Base-by-base conservation (phyloP, 2,888 invertebrate species). In the Graphium colonna region DNA sequence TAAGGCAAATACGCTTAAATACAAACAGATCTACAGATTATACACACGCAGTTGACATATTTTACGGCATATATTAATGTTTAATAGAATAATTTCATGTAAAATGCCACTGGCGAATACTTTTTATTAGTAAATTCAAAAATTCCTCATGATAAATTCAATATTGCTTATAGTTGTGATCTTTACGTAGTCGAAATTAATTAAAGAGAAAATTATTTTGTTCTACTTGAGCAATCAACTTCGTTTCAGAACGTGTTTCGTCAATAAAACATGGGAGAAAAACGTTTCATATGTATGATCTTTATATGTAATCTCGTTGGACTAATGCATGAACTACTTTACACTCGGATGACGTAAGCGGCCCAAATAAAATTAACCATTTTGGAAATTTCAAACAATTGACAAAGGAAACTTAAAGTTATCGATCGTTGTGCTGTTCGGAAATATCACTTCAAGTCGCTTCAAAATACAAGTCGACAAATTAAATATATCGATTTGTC, bases 211-310 rank as follows among this genome's bases (percentile, higher is more conserved):
- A 28, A 8, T 1, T 18, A 15, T 12, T 43, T 38, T 17, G 36
- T 52, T 47, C 47, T 48, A 53, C 26, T 53, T 53, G 53, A 53
- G 53, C 53, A 53, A 53, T 16, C 26, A n/a, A 12, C 36, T 18
- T 28, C 5, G 36, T 36, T 36, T 12, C 31, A 50, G 43, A 18
- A 21, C 44, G 40, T 16, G 10, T 17, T 17, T 28, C 12, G n/a
- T 1, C 15, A n/a, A 39, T 39, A 26, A 18, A 44, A 26, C 17
- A 9, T 17, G 40, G 40, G 40, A 26, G 12, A 15, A 26, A 18
- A 33, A 18, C 10, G 3, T 10, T 31, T 10, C 4, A 26, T 5
- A 26, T 26, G 26, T 26, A 26, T 26, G 26, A 26, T 5, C 3
- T n/a, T 7, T 26, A 26, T 26, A 26, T 7, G 7, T 26, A 26